phyloP scores from a whole-genome alignment of 2,888 invertebrate genomes.

The Cataglyphis livida region DNA sequence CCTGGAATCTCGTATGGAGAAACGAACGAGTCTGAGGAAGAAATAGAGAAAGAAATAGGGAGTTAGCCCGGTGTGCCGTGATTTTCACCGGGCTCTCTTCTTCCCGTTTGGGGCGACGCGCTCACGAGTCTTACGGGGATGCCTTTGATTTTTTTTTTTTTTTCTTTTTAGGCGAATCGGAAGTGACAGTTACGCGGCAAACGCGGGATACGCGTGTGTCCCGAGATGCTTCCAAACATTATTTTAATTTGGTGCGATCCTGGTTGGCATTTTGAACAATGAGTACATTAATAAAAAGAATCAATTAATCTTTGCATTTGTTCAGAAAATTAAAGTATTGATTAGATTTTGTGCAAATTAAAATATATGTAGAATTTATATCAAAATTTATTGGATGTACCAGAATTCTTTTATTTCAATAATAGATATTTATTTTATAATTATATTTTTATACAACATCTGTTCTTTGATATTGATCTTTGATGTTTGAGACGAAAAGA shows the following conservation, averaged over 20 bases:
- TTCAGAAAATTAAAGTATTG: not conserved
- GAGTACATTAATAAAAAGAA: not conserved
- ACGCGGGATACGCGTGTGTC: constrained; percentile 35
- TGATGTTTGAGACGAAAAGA: too few species aligned
- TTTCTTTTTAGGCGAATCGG: constrained; percentile 73
- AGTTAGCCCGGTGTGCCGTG: constrained; percentile 60
- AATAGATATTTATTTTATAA: too few species aligned
- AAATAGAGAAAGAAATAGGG: constrained; percentile 39
- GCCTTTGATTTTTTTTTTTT: constrained; percentile 74
- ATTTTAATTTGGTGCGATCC: constrained; percentile 53
- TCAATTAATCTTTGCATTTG: not conserved
- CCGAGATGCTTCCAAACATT: constrained; percentile 20
- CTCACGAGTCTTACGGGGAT: constrained; percentile 57
- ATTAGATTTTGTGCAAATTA: not conserved
- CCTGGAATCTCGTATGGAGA: constrained; percentile 74
- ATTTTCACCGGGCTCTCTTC: constrained; percentile 64
- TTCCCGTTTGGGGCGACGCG: constrained; percentile 52
- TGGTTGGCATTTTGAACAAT: not conserved
- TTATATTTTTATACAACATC: too few species aligned
- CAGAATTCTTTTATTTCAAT: too few species aligned
- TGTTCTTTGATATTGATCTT: too few species aligned
- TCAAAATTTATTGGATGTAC: not conserved
- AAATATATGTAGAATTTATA: not conserved
- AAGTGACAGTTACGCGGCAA: constrained; percentile 66
- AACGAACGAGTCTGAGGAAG: constrained; percentile 54